Evolutionary conservation across 2,113 vertebrate species (phyloP).

Genomic region (Felis chaus): DNA sequence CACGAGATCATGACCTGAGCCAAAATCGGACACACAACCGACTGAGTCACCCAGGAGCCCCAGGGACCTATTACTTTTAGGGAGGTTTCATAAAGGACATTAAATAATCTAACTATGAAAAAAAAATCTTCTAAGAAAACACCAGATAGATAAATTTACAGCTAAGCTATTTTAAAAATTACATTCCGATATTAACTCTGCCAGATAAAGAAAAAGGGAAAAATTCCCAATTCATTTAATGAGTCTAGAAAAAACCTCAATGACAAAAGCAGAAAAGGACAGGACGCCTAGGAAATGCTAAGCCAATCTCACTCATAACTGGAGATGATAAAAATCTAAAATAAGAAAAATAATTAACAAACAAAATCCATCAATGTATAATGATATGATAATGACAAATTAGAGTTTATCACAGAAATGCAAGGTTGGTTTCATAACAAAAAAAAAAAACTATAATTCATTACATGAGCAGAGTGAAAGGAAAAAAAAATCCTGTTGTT

Average conservation of each 20-base stretch:
- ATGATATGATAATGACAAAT: background rate
- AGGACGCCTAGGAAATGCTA: background rate
- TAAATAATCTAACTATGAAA: background rate
- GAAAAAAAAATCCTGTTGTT: background rate
- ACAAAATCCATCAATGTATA: background rate
- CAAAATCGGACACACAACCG: too few species aligned
- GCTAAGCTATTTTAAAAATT: background rate
- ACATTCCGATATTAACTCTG: background rate
- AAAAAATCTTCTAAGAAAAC: background rate
- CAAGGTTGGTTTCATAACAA: background rate
- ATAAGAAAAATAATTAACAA: background rate
- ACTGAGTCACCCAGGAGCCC: too few species aligned
- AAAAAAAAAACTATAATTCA: background rate
- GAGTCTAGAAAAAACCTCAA: background rate
- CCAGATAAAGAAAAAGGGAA: background rate
- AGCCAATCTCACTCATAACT: background rate
- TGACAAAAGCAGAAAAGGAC: background rate
- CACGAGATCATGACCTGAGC: too few species aligned
- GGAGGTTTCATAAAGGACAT: conserved; percentile 19
- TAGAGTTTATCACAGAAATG: background rate
- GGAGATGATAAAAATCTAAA: background rate
- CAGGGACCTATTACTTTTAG: background rate
- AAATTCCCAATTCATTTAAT: background rate
- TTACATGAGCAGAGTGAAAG: background rate
- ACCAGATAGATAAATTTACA: background rate